These are phyloP conservation scores for Caenorhabditis inopinata DNA, from an alignment of 1,140 invertebrate species.

Conservation along the genomic window DNA sequence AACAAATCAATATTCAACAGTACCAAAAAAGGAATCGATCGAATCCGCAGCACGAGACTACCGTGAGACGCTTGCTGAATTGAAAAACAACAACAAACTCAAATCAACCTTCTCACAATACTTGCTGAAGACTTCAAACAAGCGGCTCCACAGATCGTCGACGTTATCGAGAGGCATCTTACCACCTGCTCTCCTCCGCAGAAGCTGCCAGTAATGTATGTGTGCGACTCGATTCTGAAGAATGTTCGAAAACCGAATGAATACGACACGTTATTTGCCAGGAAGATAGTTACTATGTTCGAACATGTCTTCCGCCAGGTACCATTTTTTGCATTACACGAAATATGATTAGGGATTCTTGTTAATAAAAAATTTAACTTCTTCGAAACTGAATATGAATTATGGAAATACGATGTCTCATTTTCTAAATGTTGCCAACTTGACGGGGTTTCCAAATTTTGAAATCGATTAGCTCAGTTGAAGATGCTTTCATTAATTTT, in stretches of 20 bases:
- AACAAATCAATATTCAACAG: not conserved
- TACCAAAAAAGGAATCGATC: slow-evolving; percentile 29
- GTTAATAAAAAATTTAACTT: no score
- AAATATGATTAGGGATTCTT: no score
- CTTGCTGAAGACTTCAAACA: slow-evolving; percentile 88
- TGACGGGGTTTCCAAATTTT: no score
- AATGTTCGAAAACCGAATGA: slow-evolving; percentile 73
- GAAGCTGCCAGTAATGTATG: slow-evolving; percentile 91
- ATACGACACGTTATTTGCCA: slow-evolving; percentile 79
- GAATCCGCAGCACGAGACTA: slow-evolving; percentile 38
- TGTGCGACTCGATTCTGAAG: slow-evolving; percentile 98
- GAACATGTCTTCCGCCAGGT: slow-evolving; percentile 57
- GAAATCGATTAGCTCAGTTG: no score
- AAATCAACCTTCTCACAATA: slow-evolving; percentile 94
- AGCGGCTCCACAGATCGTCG: slow-evolving; percentile 81
- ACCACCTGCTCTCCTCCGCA: slow-evolving; percentile 68
- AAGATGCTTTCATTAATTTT: not conserved
- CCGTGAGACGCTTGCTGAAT: slow-evolving; percentile 73
- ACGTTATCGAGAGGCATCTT: slow-evolving; percentile 78
- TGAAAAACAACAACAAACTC: slow-evolving; percentile 91
- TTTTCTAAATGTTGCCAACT: no score
- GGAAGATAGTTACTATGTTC: slow-evolving; percentile 60
- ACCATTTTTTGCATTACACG: no score
- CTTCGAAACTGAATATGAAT: no score
- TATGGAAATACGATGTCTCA: no score